Evolutionary conservation across 2,113 vertebrate genomes (phyloP).

Genomic region (Centrocercus urophasianus): DNA sequence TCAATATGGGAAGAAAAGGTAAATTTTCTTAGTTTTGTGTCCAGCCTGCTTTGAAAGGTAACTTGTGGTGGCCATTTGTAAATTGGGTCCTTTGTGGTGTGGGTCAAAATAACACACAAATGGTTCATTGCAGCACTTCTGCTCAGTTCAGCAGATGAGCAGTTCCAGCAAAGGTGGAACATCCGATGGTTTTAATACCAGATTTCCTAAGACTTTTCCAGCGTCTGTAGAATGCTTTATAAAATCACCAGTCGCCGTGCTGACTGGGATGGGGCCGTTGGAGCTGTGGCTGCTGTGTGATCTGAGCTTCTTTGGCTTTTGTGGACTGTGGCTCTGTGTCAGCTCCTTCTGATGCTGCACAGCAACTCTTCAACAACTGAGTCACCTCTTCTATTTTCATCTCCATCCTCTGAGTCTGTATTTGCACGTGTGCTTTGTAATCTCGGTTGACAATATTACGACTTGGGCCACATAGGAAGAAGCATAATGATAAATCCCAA

Average conservation of each 20-base stretch:
- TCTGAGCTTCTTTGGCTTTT: not conserved
- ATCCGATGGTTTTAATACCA: not conserved
- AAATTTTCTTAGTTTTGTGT: not conserved
- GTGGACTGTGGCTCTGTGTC: rapidly evolving
- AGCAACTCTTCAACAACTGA: not conserved
- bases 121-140: not conserved
- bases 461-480: not conserved
- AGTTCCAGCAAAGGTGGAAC: not conserved
- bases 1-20: not conserved
- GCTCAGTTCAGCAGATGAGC: not conserved
- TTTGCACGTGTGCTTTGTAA: not conserved
- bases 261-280: not conserved
- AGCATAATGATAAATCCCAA: not conserved
- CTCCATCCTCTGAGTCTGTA: not conserved
- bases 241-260: not conserved
- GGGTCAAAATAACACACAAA: not conserved
- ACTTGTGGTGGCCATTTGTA: not conserved
- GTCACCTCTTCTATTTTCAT: not conserved
- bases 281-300: not conserved
- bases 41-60: not conserved
- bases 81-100: not conserved
- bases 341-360: not conserved
- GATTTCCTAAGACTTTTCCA: not conserved
- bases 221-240: not conserved
- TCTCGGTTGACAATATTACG: not conserved